Base-by-base conservation (phyloP, 2,797 vertebrate species). In the Phrynocephalus guinanensis region DNA sequence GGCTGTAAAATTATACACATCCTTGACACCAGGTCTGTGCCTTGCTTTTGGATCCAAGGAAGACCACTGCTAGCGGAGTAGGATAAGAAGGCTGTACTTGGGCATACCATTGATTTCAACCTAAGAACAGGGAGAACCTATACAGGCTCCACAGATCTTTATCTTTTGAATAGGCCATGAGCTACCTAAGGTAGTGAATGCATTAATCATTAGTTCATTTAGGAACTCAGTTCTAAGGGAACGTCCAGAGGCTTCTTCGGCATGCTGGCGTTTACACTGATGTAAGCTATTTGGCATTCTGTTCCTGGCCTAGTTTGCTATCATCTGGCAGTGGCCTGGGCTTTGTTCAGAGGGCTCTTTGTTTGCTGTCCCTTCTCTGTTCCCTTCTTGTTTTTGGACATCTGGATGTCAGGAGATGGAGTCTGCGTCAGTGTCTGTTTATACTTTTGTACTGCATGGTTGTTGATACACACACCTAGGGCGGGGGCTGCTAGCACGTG, bases 321-420 rank as follows among this genome's bases (percentile, higher is more conserved):
- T 28, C 24, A 28, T 63, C 38, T 24, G 10, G 28, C 28, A 30
- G 5, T 30, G 22, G 44, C 70, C 30, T 50, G 44, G 48, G 60
- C 22, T 76, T 50, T 52, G 60, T 68, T 83, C 48, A 79, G 66
- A 88, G 20, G 38, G 66, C 52, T 88, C 75, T 79, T 88, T 88
- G 86, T 88, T 78, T 38, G 9, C 18, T 60, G 50, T 30, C 63
- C 33, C n/a, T 13, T 66, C 18, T 18, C 68, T 48, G 28, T 67
- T 18, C 68, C 33, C 52, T 82, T 86, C 13, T 28, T 81, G 82
- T 84, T 83, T 63, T 11, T 71, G 38, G 67, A 60, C 50, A 83
- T 83, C 66, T 87, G 48, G 24, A 15, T 66, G 67, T 76, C n/a
- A 38, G 50, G 9, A 67, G 48, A 52, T 38, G 1, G 33, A 76